Evolutionary conservation across 2,888 invertebrate genomes (phyloP), one percentile per base, ranked within the genome.

Genomic region (Stegophylla sp.): DNA sequence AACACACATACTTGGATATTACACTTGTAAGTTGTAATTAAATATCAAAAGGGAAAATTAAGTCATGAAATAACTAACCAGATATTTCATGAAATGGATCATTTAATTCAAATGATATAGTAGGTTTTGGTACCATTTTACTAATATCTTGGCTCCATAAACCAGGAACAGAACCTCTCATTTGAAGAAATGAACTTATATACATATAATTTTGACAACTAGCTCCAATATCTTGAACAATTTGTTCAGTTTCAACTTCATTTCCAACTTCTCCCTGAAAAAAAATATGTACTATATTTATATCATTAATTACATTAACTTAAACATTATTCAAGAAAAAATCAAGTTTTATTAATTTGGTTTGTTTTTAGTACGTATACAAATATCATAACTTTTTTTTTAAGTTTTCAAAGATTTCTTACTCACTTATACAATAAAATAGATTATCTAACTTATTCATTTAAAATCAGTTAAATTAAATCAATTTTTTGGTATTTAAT

Each of bases 91-190:
- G 93, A 86, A 91, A 96, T 0, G 96, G 96, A 88, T 97, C 96
- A 75, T 92, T 91, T 20, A 95, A 89, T 85, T 96, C 95, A 83
- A 96, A 91, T 28, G 92, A 91, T 83, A 99, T 99, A 0, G 96
- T 93, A 9, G 99, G 99, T 87, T 99, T 99, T 0, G 98, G 97
- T 0, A 97, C 96, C 93, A 98, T 97, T 88, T 97, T 98, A 26
- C 95, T 94, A 82, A 96, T 92, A 86, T 98, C 98, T 86, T 99
- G 97, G 48, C 97, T 97, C 99, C 99, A 99, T 86, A 95, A 95
- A 17, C 89, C 92, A 15, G 98, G 98, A 84, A 99, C 94, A 0
- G 98, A 98, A 0, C 99, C 99, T 82, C 99, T 90, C 91, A 97
- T 92, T 89, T 99, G 98, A 0, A 98, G 97, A 88, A 97, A 98